Base-by-base conservation (phyloP, 2,113 vertebrate genomes). In the Xiphias gladius region DNA sequence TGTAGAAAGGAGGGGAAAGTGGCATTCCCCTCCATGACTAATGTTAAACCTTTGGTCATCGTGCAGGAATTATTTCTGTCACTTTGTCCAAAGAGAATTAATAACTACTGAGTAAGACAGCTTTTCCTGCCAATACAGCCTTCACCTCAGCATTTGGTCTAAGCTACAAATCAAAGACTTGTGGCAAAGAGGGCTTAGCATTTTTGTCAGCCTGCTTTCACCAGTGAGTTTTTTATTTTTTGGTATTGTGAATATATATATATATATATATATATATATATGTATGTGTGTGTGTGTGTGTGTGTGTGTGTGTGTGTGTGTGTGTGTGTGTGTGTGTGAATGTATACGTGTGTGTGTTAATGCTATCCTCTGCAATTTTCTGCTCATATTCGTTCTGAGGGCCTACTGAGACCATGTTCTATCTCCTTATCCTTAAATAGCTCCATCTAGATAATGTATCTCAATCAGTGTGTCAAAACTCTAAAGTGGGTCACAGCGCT, bases 401-500 rank as follows among this genome's bases (percentile, higher is more conserved):
- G 43, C 30, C 50, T 59, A 57, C 52, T 55, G 41, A 63, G 74
- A 57, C 73, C 3, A 10, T 28, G 13, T 32, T 58, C 62, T 64
- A 61, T 81, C 84, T 80, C 63, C 80, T 7, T 1, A 1, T 68
- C 77, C 83, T 71, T 68, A 84, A 91, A 88, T 88, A 89, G 86
- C 80, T 75, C 48, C 79, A 86, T 87, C 75, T 59, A 73, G 88
- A 90, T 82, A 79, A 30, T 69, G 52, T 80, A 84, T 86, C 82
- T 87, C 79, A 85, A 83, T 89, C 86, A 85, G 54, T 69, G 71
- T 83, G 79, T 82, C 85, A 85, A 32, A 55, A 63, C 58, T 55
- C 26, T 73, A 61, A 89, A 92, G 85, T 90, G 75, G 83, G 86
- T 89, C 82, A 89, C 69, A 54, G 28, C 16, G 30, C 83, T 64